Conservation (phyloP, 1,140 invertebrate genomes). For the Ericerus pela region DNA sequence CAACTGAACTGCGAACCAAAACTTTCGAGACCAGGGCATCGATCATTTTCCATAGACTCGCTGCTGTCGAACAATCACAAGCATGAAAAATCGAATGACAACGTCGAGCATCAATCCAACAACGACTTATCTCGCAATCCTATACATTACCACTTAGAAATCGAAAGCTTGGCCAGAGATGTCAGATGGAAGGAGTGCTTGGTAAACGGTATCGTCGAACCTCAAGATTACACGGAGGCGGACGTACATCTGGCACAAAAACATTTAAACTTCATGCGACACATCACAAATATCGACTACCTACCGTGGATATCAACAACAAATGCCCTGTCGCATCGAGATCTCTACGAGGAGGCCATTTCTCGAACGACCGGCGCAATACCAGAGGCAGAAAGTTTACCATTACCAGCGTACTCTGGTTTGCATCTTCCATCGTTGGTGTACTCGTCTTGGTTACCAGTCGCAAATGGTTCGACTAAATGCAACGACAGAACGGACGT, state of each 20-base stretch:
- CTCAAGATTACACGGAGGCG: background rate
- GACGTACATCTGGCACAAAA: background rate
- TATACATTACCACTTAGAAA: background rate
- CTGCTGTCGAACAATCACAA: background rate
- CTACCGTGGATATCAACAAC: slow-evolving; percentile 3
- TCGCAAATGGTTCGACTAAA: background rate
- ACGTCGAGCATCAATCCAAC: background rate
- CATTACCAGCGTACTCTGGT: background rate
- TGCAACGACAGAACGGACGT: background rate
- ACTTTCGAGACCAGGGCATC: background rate
- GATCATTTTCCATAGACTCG: background rate
- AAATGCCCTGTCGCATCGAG: background rate
- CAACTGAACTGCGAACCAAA: background rate
- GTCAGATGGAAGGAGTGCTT: too few relatives aligned
- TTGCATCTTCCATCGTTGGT: background rate
- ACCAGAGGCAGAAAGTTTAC: background rate
- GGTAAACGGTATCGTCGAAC: background rate
- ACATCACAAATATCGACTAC: slow-evolving; percentile 4
- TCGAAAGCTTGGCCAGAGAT: background rate
- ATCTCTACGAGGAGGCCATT: background rate
- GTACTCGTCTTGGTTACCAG: slow-evolving; percentile 7
- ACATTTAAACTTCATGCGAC: background rate
- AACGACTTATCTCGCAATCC: background rate
- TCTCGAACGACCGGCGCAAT: background rate
- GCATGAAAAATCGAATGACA: too few relatives aligned